Conservation (phyloP, 2,797 vertebrate species). For the Eupleurogrammus muticus region DNA sequence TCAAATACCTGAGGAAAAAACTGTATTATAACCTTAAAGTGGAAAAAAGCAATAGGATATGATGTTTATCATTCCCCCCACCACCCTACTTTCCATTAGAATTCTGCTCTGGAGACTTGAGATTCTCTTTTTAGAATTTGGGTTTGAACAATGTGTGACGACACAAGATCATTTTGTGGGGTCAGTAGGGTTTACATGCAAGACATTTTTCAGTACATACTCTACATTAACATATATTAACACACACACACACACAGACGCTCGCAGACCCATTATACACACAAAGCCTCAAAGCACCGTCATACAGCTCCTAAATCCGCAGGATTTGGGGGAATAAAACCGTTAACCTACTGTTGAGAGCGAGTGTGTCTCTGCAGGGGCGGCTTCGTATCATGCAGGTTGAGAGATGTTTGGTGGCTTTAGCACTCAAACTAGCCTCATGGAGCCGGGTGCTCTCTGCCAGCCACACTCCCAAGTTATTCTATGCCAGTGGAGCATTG, state of each 20-base stretch:
- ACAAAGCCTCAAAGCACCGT: slow-evolving; percentile 33
- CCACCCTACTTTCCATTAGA: slow-evolving; percentile 6
- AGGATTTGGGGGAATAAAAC: slow-evolving; percentile 72
- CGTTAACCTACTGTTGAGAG: slow-evolving; percentile 73
- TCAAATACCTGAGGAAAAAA: too few species aligned
- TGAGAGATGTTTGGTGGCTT: slow-evolving; percentile 73
- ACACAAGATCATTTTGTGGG: slow-evolving; percentile 7
- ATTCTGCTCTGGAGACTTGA: slow-evolving; percentile 11
- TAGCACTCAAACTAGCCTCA: slow-evolving; percentile 76
- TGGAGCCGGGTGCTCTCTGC: slow-evolving; percentile 71
- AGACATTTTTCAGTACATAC: slow-evolving; percentile 4
- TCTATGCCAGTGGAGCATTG: slow-evolving; percentile 83
- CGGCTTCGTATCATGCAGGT: slow-evolving; percentile 64
- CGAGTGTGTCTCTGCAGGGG: slow-evolving; percentile 59
- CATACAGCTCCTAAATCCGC: slow-evolving; percentile 57
- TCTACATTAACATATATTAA: slow-evolving; percentile 19
- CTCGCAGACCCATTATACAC: slow-evolving; percentile 33
- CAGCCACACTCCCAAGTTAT: slow-evolving; percentile 79
- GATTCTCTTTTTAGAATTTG: not conserved
- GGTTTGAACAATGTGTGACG: slow-evolving; percentile 11
- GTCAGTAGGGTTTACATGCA: slow-evolving; percentile 10
- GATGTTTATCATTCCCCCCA: not conserved
- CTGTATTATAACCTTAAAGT: too few species aligned
- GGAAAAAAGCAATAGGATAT: not conserved
- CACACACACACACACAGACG: slow-evolving; percentile 28